Percentiles rank a stretch among this genome's conserved stretches.
phyloP scores from a whole-genome alignment of 2,113 vertebrate genomes.

The Otolemur garnettii region DNA sequence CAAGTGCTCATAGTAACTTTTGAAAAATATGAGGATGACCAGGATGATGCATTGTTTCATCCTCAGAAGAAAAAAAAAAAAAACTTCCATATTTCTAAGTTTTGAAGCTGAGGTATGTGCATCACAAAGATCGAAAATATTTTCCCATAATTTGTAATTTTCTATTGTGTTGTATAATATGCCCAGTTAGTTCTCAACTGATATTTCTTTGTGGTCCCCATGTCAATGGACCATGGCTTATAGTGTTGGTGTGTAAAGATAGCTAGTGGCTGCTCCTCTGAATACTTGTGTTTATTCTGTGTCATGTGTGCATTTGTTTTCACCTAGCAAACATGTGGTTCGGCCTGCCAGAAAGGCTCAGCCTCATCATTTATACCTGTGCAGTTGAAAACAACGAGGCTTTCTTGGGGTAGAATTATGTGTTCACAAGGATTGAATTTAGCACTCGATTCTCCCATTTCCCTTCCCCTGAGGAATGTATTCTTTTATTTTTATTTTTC shows the following conservation, averaged over 20 bases:
- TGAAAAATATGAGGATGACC: not conserved
- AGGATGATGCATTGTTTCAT: not conserved
- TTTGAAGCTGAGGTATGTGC: not conserved
- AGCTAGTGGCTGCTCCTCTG: not conserved
- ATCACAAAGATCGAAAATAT: not conserved
- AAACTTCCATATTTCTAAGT: not conserved
- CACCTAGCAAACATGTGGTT: slow-evolving; percentile 16
- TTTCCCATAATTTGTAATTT: not conserved
- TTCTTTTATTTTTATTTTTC: not conserved
- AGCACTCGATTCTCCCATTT: not conserved
- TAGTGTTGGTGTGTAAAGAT: not conserved
- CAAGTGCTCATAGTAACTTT: not conserved
- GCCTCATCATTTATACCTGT: slow-evolving; percentile 1
- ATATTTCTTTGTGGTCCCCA: not conserved
- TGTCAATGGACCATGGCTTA: not conserved
- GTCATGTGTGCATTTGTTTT: not conserved
- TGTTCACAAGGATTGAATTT: not conserved
- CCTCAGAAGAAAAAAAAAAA: not conserved
- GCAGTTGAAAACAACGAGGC: not conserved
- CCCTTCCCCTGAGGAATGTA: not conserved
- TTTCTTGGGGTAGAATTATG: not conserved
- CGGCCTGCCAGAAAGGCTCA: not conserved
- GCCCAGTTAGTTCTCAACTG: not conserved
- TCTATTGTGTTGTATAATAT: not conserved
- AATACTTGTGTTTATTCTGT: not conserved